These are phyloP conservation scores for Rhynchonycteris naso DNA, from an alignment of 2,797 vertebrate genomes.

Conservation along the genomic window DNA sequence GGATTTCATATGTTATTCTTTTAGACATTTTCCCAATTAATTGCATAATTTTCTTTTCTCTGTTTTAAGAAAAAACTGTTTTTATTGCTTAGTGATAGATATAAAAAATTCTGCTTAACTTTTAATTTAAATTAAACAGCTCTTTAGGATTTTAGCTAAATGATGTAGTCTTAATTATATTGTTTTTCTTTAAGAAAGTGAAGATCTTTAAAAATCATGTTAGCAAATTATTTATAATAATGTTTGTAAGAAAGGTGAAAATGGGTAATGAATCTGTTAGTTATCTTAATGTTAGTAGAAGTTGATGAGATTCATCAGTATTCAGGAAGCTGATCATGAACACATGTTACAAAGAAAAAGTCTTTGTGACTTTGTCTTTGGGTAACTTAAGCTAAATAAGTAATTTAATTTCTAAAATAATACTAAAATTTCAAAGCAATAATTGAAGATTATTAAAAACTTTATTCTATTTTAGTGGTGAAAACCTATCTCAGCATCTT, in stretches of 20 bases:
- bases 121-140: not conserved
- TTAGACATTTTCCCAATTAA: conserved; percentile 25
- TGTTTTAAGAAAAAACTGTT: conserved; percentile 7
- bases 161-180: not conserved
- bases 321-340: not conserved
- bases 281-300: not conserved
- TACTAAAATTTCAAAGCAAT: conserved; percentile 31
- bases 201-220: not conserved
- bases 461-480: not conserved
- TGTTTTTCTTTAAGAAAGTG: conserved; percentile 32
- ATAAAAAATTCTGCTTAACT: conserved; percentile 32
- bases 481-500: not conserved
- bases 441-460: not conserved
- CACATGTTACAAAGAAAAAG: conserved; percentile 27
- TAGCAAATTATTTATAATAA: not conserved
- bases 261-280: not conserved
- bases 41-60: not conserved
- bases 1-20: not conserved
- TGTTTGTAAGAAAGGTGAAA: not conserved
- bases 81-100: conserved; percentile 17
- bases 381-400: conserved; percentile 7
- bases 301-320: not conserved
- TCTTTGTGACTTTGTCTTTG: not conserved
- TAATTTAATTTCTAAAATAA: conserved; percentile 46
- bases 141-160: conserved; percentile 9